phyloP scores from a whole-genome alignment of 2,888 invertebrate species.

The Nomada hirtipes region DNA sequence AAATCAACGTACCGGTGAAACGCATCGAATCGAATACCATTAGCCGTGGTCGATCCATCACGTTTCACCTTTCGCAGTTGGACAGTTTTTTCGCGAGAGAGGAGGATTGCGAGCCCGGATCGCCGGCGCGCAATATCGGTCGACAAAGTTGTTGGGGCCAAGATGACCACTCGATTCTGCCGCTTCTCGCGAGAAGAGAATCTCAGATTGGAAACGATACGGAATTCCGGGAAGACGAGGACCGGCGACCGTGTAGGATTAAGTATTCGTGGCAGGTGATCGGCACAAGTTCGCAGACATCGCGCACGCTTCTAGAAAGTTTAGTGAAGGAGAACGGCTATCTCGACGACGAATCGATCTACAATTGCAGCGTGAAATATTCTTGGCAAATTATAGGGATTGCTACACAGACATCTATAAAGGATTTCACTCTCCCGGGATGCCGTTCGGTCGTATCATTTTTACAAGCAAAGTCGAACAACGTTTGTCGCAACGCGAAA shows the following conservation, averaged over 20 bases:
- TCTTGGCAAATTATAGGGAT: conserved; percentile 78
- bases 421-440: conserved; percentile 52
- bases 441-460: conserved; percentile 65
- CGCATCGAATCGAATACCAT: background rate
- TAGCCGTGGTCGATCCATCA: background rate
- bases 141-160: background rate
- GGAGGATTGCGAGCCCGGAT: no score
- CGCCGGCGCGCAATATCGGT: background rate
- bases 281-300: conserved; percentile 73
- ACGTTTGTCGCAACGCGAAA: background rate
- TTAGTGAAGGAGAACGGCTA: conserved; percentile 26
- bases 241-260: conserved; percentile 53
- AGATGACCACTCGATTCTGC: background rate
- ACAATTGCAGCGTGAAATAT: conserved; percentile 71
- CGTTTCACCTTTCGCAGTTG: background rate
- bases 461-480: conserved; percentile 16
- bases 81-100: background rate
- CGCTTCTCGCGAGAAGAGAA: background rate
- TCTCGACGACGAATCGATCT: conserved; percentile 7
- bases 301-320: conserved; percentile 61
- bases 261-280: conserved; percentile 77
- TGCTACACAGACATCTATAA: conserved; percentile 68
- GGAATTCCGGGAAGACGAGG: background rate
- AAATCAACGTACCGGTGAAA: conserved; percentile 9
- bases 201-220: background rate